Evolutionary conservation across 2,797 vertebrate species (phyloP).

Genomic region (Chiroxiphia lanceolata): DNA sequence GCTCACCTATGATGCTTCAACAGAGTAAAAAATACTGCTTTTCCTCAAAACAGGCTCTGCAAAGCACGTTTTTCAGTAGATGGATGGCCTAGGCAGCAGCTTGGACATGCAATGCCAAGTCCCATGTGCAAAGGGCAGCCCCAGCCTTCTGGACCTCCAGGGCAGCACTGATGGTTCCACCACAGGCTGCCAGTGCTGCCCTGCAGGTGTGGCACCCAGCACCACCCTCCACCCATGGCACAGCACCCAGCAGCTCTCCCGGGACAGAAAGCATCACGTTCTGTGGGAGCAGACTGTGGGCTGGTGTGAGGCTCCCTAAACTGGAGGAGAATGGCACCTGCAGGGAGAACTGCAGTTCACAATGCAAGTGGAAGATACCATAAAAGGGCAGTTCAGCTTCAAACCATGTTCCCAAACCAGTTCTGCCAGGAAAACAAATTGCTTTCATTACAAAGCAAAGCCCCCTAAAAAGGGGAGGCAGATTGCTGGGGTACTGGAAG

Average conservation of each 20-base stretch:
- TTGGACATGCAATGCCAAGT: neutral
- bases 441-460: neutral
- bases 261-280: fast-evolving
- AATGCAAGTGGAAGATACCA: neutral
- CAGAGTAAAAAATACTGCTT: neutral
- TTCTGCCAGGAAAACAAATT: neutral
- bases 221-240: neutral
- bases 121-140: neutral
- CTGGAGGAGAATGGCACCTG: neutral
- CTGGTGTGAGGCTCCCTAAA: neutral
- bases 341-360: neutral
- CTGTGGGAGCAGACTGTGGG: neutral
- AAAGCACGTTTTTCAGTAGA: neutral
- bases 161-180: neutral
- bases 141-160: neutral
- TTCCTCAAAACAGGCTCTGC: neutral
- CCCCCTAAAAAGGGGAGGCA: neutral
- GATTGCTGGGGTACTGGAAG: fast-evolving
- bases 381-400: neutral
- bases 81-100: neutral
- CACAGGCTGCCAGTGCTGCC: neutral
- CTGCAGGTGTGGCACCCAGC: neutral
- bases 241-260: neutral
- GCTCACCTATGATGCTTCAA: neutral
- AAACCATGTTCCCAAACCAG: neutral